Base-by-base conservation (phyloP, 1,140 invertebrate genomes). In the Drosophila leontia region DNA sequence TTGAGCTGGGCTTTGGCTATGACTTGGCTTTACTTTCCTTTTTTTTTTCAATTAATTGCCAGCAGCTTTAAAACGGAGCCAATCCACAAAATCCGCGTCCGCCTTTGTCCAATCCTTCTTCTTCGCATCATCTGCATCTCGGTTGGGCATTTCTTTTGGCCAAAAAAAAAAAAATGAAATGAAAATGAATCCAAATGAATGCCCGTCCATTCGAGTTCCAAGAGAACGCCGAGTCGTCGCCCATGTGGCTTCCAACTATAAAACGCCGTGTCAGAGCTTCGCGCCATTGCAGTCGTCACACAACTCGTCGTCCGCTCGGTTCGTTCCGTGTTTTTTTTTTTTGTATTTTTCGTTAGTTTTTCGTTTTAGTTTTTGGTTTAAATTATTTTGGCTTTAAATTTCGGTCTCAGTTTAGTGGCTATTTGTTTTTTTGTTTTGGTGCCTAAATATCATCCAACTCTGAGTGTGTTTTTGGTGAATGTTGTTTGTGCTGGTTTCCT, bases 31-130 rank as follows among this genome's bases (percentile, higher is more conserved):
- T 63, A 78, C 75, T 78, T 78, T 78, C 76, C 51, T 44, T 78
- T 78, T n/a, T n/a, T 78, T 44, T 78, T 78, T 78, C 75, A 71
- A 78, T 78, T 78, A 78, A 78, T 78, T 78, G 75, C 63, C 58
- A 56, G 13, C 41, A 29, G 35, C 67, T 60, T 58, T 74, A 74
- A 70, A 74, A 74, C 68, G 70, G 55, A 72, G 70, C 39, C 70
- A 72, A 44, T 35, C 65, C 32, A 29, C 23, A 23, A 23, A 56
- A n/a, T 41, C 35, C 3, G 34, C 35, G 53, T 56, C 53, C 53
- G 56, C 57, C 35, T 42, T 56, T 12, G 19, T 8, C 15, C 42
- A 58, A 47, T 55, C 67, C 39, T 39, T 50, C 72, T 72, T 39
- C 75, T 59, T 61, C 74, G 56, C 75, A 29, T 78, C 75, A 78